These are phyloP conservation scores for Ornithoptera priamus DNA, from an alignment of 2,888 invertebrate species.

Conservation along the genomic window DNA sequence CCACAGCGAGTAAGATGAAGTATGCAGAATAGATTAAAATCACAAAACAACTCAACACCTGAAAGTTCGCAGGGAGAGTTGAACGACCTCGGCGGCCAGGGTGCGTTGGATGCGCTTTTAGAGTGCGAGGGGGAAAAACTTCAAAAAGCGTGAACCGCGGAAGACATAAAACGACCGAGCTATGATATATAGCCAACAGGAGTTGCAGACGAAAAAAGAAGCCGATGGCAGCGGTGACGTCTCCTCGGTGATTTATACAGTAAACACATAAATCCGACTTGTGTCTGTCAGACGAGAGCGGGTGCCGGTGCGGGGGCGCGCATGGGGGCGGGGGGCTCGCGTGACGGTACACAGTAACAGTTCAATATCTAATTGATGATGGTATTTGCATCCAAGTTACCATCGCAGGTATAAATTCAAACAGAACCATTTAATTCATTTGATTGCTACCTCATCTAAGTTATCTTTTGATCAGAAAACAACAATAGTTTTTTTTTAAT, in stretches of 20 bases:
- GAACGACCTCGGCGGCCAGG: slow-evolving; percentile 17
- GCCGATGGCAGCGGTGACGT: slow-evolving; percentile 50
- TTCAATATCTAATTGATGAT: neutral
- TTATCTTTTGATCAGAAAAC: too few relatives aligned
- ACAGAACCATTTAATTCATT: too few relatives aligned
- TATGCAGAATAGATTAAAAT: neutral
- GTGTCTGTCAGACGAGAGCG: slow-evolving; percentile 61
- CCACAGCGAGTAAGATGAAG: neutral
- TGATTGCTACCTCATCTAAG: too few relatives aligned
- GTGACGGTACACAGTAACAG: neutral
- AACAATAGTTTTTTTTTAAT: too few relatives aligned
- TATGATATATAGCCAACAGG: slow-evolving; percentile 64
- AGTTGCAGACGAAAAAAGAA: slow-evolving; percentile 65
- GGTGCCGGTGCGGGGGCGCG: slow-evolving; percentile 6
- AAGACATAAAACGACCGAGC: slow-evolving; percentile 58
- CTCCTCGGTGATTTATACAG: slow-evolving; percentile 72
- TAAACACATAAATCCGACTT: slow-evolving; percentile 81
- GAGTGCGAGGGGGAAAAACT: slow-evolving; percentile 13
- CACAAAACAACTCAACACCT: neutral
- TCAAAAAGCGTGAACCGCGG: slow-evolving; percentile 48
- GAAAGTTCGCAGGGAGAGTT: slow-evolving; percentile 4
- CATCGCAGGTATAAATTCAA: neutral
- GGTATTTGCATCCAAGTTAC: neutral
- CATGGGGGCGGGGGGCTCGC: neutral
- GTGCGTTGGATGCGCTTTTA: slow-evolving; percentile 15